phyloP scores from a whole-genome alignment of 2,113 vertebrate species.

The Corythoichthys intestinalis region DNA sequence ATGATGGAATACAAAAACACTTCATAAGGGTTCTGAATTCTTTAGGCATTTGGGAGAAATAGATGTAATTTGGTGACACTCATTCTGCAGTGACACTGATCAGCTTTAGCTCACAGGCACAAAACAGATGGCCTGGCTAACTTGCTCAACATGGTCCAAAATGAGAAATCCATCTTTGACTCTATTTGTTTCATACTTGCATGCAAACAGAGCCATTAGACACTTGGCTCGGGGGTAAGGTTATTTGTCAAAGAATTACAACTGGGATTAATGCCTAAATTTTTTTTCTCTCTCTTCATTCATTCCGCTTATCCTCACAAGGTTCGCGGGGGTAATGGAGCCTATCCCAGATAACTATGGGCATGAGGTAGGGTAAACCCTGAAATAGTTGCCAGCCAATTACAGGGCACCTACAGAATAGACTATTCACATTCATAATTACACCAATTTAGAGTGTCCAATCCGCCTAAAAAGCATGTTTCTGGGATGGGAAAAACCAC shows the following conservation, averaged over 20 bases:
- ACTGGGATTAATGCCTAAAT: conserved; percentile 41
- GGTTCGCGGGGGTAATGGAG: no score
- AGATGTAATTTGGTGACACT: conserved; percentile 71
- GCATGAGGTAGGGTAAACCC: no score
- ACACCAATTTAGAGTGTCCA: no score
- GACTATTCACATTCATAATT: no score
- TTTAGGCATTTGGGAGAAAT: conserved; percentile 57
- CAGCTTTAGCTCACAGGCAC: conserved; percentile 65
- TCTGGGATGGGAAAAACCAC: no score
- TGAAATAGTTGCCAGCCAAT: no score
- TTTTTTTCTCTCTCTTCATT: not conserved
- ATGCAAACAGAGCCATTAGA: conserved; percentile 63
- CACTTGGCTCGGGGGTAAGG: conserved; percentile 54
- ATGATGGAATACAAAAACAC: conserved; percentile 10
- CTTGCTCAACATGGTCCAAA: conserved; percentile 64
- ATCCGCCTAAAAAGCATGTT: no score
- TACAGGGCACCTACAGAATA: no score
- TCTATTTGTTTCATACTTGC: conserved; percentile 50
- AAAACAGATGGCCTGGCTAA: conserved; percentile 72
- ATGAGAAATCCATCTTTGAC: conserved; percentile 66
- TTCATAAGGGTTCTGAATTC: conserved; percentile 28
- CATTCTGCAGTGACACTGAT: conserved; percentile 76
- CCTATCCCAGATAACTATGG: no score
- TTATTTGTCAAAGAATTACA: conserved; percentile 52
- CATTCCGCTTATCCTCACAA: no score